Conservation (phyloP, 2,113 vertebrate species). For the Cyanoramphus novaezelandiae region DNA sequence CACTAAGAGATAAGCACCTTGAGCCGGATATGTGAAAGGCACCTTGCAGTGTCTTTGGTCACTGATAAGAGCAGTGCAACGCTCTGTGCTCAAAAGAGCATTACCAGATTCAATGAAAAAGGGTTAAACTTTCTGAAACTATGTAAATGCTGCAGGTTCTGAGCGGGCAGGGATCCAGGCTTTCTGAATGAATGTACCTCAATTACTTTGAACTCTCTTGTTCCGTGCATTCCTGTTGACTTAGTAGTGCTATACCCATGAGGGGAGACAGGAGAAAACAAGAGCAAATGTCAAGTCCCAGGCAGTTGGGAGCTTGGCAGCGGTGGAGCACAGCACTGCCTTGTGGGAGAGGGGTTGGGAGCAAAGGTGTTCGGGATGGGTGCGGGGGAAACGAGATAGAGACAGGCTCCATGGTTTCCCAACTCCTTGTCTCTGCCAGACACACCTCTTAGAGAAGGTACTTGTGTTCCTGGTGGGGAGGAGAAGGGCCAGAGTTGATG, state of each 20-base stretch:
- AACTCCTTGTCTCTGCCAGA: not conserved
- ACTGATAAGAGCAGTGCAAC: not conserved
- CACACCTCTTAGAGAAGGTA: conserved; percentile 36
- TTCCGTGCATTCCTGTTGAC: conserved; percentile 75
- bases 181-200: conserved; percentile 72
- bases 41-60: not conserved
- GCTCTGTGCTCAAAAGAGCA: not conserved
- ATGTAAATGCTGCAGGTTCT: conserved; percentile 71
- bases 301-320: conserved; percentile 59
- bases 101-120: conserved; percentile 36
- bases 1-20: not conserved
- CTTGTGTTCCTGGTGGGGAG: conserved; percentile 41
- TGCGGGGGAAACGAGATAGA: not conserved
- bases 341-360: conserved; percentile 37
- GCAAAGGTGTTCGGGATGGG: conserved; percentile 42
- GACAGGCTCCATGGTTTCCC: conserved; percentile 14
- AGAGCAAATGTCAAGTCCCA: conserved; percentile 73
- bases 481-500: conserved; percentile 19
- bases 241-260: conserved; percentile 74
- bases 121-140: conserved; percentile 73
- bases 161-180: conserved; percentile 63
- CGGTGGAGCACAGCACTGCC: conserved; percentile 35
- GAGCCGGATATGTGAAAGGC: conserved; percentile 7
- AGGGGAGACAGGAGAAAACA: conserved; percentile 74
- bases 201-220: conserved; percentile 76